Percentiles rank a stretch among this genome's conserved stretches.
These are phyloP conservation scores for Lordiphosa fenestrarum DNA, from an alignment of 2,888 invertebrate species.

Conservation along the genomic window DNA sequence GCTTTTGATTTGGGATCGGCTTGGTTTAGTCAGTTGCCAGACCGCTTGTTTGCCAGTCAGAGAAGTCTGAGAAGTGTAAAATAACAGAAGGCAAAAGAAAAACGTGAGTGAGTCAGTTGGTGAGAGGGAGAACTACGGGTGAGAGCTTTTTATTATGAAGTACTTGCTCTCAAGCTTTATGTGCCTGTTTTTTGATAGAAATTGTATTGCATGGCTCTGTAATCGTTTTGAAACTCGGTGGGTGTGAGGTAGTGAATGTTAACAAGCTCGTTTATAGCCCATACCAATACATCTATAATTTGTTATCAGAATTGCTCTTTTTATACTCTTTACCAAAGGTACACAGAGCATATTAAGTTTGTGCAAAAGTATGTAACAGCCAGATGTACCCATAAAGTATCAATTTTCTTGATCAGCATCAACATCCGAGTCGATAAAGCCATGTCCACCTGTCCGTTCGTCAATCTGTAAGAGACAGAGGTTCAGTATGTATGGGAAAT, in stretches of 20 bases:
- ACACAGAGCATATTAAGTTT: too few species aligned
- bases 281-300: slow-evolving; percentile 9
- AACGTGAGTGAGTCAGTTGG: not conserved
- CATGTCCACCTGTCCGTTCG: too few species aligned
- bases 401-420: too few species aligned
- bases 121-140: slow-evolving; percentile 35
- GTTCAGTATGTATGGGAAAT: too few species aligned
- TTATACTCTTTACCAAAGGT: too few species aligned
- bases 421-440: too few species aligned
- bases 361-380: too few species aligned
- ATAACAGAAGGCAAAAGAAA: slow-evolving; percentile 11
- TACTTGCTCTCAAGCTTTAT: slow-evolving; percentile 16
- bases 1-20: slow-evolving; percentile 43
- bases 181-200: slow-evolving; percentile 30
- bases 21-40: slow-evolving; percentile 51
- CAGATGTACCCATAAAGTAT: too few species aligned
- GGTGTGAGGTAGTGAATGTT: not conserved
- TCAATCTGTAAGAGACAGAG: too few species aligned
- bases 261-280: slow-evolving; percentile 12
- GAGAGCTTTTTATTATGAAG: slow-evolving; percentile 49
- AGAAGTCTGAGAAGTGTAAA: slow-evolving; percentile 20
- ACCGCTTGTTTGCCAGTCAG: slow-evolving; percentile 29
- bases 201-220: slow-evolving; percentile 26
- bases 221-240: slow-evolving; percentile 28
- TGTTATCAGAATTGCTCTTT: slow-evolving; percentile 6